A percentile compares a stretch with the other conserved stretches of the same genome.
phyloP scores from a whole-genome alignment of 2,888 invertebrate genomes.

The Cephus pygmeus region DNA sequence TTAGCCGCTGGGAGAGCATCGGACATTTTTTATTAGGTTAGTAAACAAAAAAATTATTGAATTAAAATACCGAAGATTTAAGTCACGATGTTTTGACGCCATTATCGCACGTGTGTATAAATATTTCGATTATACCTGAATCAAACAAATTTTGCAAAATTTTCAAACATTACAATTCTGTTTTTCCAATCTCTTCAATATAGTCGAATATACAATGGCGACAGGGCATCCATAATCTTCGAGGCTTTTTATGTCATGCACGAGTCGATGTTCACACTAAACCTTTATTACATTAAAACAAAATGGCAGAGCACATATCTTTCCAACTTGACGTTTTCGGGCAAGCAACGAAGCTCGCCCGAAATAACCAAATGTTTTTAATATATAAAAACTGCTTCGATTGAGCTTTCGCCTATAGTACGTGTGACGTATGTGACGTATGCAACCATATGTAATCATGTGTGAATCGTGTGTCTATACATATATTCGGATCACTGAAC shows the following conservation, averaged over 20 bases:
- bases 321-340: constrained; percentile 49
- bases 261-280: constrained; percentile 54
- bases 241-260: constrained; percentile 52
- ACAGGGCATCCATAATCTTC: constrained; percentile 30
- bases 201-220: constrained; percentile 18
- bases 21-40: constrained; percentile 52
- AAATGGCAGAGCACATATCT: constrained; percentile 56
- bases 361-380: not conserved
- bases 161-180: not conserved
- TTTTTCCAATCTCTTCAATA: not conserved
- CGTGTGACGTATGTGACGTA: not conserved
- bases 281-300: not conserved
- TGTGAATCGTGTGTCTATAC: not conserved
- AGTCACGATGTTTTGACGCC: not conserved
- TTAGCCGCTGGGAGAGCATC: constrained; percentile 41
- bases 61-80: not conserved
- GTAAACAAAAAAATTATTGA: constrained; percentile 28
- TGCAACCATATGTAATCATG: not conserved
- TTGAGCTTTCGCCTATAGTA: not conserved
- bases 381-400: not conserved
- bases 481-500: not conserved
- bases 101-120: not conserved
- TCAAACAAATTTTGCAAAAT: not conserved
- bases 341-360: not conserved
- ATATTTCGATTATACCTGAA: not conserved